Conservation (phyloP, 2,797 vertebrate genomes). For the Decapterus maruadsi region DNA sequence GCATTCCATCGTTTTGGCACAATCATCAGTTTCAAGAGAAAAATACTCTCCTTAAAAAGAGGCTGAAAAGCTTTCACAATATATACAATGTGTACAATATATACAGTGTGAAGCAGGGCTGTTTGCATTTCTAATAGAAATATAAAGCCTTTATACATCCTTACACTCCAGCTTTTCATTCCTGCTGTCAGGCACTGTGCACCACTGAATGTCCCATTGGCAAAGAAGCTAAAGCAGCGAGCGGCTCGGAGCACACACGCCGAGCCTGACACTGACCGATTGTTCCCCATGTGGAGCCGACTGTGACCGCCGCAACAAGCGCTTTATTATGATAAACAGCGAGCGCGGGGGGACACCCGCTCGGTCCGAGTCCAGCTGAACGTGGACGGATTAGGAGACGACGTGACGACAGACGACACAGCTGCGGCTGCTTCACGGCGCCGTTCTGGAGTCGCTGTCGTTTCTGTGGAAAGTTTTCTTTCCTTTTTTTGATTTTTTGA, state of each 20-base stretch:
- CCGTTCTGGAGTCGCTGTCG: neutral
- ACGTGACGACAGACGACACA: neutral
- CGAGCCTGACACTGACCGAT: slow-evolving; percentile 35
- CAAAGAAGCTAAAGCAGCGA: slow-evolving; percentile 20
- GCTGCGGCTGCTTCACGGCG: neutral
- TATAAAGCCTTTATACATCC: slow-evolving; percentile 56
- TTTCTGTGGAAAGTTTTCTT: neutral
- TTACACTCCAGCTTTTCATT: slow-evolving; percentile 15
- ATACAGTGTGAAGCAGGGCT: slow-evolving; percentile 30
- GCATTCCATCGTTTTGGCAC: slow-evolving; percentile 48
- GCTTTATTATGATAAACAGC: slow-evolving; percentile 13
- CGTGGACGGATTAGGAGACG: neutral
- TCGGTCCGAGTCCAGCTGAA: neutral
- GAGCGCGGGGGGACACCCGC: slow-evolving; percentile 1
- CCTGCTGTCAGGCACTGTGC: slow-evolving; percentile 32
- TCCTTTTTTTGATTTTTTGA: neutral
- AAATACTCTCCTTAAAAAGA: slow-evolving; percentile 61
- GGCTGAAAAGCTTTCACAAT: slow-evolving; percentile 48
- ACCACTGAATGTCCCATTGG: slow-evolving; percentile 20
- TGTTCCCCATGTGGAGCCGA: slow-evolving; percentile 37
- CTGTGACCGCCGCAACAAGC: slow-evolving; percentile 47
- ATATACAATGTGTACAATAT: slow-evolving; percentile 46
- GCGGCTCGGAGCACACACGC: slow-evolving; percentile 10
- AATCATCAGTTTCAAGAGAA: slow-evolving; percentile 58
- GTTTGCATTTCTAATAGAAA: slow-evolving; percentile 45